Base-by-base conservation (phyloP, 1,140 invertebrate genomes). In the Druon quercuslanigerum region DNA sequence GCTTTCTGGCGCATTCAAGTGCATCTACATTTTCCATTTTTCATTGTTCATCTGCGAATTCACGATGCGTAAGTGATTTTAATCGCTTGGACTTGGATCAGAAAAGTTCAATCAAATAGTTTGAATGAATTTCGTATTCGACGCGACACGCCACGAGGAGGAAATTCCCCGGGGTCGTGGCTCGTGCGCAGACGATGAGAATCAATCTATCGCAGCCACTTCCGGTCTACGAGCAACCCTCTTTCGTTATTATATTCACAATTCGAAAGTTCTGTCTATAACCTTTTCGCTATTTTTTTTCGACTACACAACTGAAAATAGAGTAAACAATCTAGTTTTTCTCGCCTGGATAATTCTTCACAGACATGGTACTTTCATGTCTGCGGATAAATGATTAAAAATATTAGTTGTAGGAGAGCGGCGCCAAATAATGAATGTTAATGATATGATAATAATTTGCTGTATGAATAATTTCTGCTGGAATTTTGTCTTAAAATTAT, bases 161-260 rank as follows among this genome's bases (percentile, higher is more conserved):
- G 40, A 13, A 66, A 66, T 66, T 40, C 60, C 33, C 60, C n/a
- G 60, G 60, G 60, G 60, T 66, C 60, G 14, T n/a, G 60, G 60
- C 60, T 66, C 25, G 60, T 46, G 60, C 60, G 60, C 60, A 66
- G 60, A 66, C 60, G 60, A 66, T 20, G 60, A 66, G 60, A 66
- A 66, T 66, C 60, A 66, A 66, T 66, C 40, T 66, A 66, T 66
- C 60, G 25, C 25, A 66, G 60, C 25, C 25, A 66, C 60, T 66
- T 66, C 60, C 60, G 33, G 60, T 66, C 60, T 66, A 66, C 60
- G 60, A 66, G 60, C 60, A 66, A 66, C 25, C 60, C 60, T 46
- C 60, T 66, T 66, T 66, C 60, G 60, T 66, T 66, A 66, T 66
- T 20, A 66, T 66, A 66, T 66, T 66, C 60, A 33, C 60, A 33